Base-by-base conservation (phyloP, 2,797 vertebrate genomes). In the Okamejei kenojei region DNA sequence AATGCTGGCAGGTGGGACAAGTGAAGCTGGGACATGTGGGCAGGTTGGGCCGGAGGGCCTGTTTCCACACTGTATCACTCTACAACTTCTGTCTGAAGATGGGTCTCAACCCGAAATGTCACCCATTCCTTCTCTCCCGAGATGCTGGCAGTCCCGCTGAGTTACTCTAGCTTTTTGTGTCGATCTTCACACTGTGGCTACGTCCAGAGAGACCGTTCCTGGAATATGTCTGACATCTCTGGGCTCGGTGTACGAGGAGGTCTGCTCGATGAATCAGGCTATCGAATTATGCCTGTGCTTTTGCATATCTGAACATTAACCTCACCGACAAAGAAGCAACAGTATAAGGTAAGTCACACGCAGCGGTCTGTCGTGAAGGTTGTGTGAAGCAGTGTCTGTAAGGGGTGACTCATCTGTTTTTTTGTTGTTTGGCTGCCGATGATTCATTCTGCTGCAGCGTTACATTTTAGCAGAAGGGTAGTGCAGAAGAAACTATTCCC, bases 381-480 rank as follows among this genome's bases (percentile, higher is more conserved):
- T 65, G 84, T 86, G 8, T 63, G 54, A 11, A 61, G 11, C 13
- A 17, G n/a, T 29, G 11, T 54, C 23, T 82, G 26, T 13, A 13
- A 4, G 84, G 71, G 84, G 17, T 88, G 84, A 88, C 84, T 68
- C 84, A 88, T 68, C 61, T 63, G 2, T 8, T 88, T 13, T 58
- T 63, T 32, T 61, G 38, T 38, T 45, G 45, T 45, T 65, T 17
- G 19, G 32, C 8, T 32, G 32, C 65, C 7, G 8, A 17, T 68
- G 84, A 88, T n/a, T 35, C 84, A 88, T 88, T 13, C 84, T 88
- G 61, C n/a, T 65, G 82, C 84, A 88, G 21, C n/a, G 9, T 7
- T 10, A 17, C 32, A 13, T 32, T 88, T 35, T 65, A 68, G 19
- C 71, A 73, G 71, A 21, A 21, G 17, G 23, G 32, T 19, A 63